A percentile compares a stretch with the other conserved stretches of the same genome.
Conservation (phyloP, 2,888 invertebrate genomes). For the Leucophenga maculata region DNA sequence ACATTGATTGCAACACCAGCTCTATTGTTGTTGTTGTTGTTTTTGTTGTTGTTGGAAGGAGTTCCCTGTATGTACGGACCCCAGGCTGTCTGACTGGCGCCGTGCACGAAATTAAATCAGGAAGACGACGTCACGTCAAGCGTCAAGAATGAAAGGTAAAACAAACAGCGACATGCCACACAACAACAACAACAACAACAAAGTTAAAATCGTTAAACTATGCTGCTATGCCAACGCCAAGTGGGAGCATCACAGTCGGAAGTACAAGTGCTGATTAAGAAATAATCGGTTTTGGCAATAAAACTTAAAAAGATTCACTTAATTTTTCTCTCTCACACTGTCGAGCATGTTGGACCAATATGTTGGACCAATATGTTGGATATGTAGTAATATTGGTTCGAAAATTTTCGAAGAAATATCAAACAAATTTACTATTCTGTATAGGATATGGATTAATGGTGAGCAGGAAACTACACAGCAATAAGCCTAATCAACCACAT, state of each 20-base stretch:
- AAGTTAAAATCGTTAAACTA: neutral
- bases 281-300: neutral
- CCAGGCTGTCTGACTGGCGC: neutral
- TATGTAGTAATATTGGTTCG: no score
- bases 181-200: slow-evolving; percentile 17
- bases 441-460: no score
- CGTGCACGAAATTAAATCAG: slow-evolving; percentile 28
- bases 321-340: no score
- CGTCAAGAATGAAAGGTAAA: slow-evolving; percentile 22
- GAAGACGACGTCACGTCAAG: slow-evolving; percentile 16
- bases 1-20: slow-evolving; percentile 16
- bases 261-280: neutral
- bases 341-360: no score
- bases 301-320: neutral
- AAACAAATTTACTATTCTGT: no score
- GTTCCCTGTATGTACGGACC: no score
- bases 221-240: neutral
- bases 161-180: slow-evolving; percentile 23
- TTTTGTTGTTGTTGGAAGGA: no score
- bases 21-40: no score
- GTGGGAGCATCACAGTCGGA: neutral
- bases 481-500: no score
- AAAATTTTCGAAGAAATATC: no score
- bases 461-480: no score
- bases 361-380: no score